Percentiles rank a stretch among this genome's conserved stretches.
Evolutionary conservation across 1,140 invertebrate species (phyloP).

Genomic region (Camponotus pennsylvanicus): DNA sequence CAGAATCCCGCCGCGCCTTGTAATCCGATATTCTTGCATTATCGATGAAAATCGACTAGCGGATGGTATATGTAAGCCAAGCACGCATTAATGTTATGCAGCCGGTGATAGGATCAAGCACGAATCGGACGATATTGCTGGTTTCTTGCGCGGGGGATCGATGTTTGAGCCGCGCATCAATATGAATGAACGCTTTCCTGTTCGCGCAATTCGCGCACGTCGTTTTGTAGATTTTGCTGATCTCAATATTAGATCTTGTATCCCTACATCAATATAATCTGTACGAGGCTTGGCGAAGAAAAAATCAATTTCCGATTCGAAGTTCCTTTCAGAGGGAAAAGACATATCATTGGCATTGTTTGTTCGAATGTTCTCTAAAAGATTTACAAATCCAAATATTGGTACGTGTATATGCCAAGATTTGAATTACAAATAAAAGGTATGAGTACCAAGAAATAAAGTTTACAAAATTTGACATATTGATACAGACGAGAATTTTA

Average conservation of each 20-base stretch:
- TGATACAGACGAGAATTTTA: background rate
- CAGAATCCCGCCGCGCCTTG: conserved; percentile 64
- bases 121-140: conserved; percentile 40
- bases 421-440: background rate
- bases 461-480: background rate
- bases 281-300: background rate
- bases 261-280: background rate
- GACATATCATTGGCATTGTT: background rate
- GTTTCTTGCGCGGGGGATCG: conserved; percentile 40
- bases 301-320: background rate
- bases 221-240: conserved; percentile 8
- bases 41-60: conserved; percentile 67
- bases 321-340: background rate
- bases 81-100: conserved; percentile 61
- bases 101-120: conserved; percentile 52
- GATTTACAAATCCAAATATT: background rate
- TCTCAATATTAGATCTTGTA: background rate
- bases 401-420: background rate
- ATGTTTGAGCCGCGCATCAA: conserved; percentile 44
- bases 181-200: conserved; percentile 37
- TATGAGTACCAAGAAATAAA: background rate
- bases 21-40: conserved; percentile 76
- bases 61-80: conserved; percentile 47
- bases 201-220: conserved; percentile 21
- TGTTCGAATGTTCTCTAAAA: background rate